Conservation (phyloP, 2,113 vertebrate genomes). For the Nicator chloris region DNA sequence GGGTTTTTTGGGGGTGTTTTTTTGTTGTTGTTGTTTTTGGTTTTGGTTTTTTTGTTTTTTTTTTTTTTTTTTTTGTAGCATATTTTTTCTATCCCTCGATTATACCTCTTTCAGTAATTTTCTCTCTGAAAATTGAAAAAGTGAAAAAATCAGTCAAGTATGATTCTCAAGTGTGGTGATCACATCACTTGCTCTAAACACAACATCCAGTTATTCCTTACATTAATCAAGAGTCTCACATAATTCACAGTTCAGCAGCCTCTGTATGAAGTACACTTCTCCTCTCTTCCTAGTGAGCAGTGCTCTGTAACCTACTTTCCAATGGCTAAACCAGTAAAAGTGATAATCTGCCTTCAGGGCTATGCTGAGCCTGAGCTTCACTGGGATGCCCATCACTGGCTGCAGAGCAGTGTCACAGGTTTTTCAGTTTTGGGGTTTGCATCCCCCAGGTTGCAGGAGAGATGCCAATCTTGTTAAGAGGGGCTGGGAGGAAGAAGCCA, state of each 20-base stretch:
- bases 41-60: too few species aligned
- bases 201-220: background rate
- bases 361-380: background rate
- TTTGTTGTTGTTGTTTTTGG: too few species aligned
- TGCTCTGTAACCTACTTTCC: background rate
- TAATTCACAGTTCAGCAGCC: background rate
- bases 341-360: background rate
- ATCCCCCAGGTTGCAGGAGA: fast-evolving
- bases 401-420: background rate
- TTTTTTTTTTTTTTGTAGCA: background rate
- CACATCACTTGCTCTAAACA: background rate
- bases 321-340: background rate
- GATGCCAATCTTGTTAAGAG: background rate
- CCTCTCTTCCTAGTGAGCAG: background rate
- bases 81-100: background rate
- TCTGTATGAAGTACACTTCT: background rate
- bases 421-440: background rate
- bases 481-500: background rate
- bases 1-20: too few species aligned
- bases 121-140: background rate
- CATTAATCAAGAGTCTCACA: background rate
- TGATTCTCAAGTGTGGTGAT: background rate
- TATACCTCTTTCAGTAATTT: background rate
- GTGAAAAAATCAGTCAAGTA: background rate
- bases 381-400: background rate